phyloP scores from a whole-genome alignment of 2,888 invertebrate genomes.

The Dolichopus griseipennis region DNA sequence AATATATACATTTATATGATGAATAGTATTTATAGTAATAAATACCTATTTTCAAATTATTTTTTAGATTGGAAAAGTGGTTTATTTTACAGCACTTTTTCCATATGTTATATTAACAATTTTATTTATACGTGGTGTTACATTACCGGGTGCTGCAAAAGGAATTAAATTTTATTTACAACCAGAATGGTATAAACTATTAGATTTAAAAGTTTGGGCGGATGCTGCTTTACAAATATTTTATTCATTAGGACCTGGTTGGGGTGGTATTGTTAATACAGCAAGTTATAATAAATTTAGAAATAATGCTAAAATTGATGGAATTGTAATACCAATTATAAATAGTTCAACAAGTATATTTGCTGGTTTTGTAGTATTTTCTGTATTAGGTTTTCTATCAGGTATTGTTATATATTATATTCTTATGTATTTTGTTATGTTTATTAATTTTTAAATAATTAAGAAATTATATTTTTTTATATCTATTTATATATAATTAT shows the following conservation, averaged over 20 bases:
- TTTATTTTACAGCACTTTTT: slow-evolving; percentile 81
- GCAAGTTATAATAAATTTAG: slow-evolving; percentile 72
- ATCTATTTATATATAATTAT: slow-evolving; percentile 7
- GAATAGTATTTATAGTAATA: neutral
- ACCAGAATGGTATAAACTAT: slow-evolving; percentile 68
- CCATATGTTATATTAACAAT: slow-evolving; percentile 66
- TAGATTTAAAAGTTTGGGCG: slow-evolving; percentile 80
- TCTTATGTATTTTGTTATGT: neutral
- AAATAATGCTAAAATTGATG: slow-evolving; percentile 57
- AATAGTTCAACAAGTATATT: slow-evolving; percentile 70
- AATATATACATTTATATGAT: too few relatives aligned
- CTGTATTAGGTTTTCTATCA: slow-evolving; percentile 66
- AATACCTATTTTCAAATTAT: neutral
- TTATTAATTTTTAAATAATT: neutral
- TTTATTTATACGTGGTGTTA: slow-evolving; percentile 66
- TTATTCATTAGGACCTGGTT: slow-evolving; percentile 80
- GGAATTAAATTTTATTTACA: slow-evolving; percentile 69
- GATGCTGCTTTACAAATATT: slow-evolving; percentile 91
- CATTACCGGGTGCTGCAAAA: slow-evolving; percentile 67
- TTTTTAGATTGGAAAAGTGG: slow-evolving; percentile 45
- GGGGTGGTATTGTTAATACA: slow-evolving; percentile 78
- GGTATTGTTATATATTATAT: too few relatives aligned
- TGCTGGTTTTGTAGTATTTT: slow-evolving; percentile 73
- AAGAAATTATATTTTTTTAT: neutral
- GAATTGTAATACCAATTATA: slow-evolving; percentile 59